These are phyloP conservation scores for Sinelater perroti DNA, from an alignment of 2,888 invertebrate genomes.

Conservation along the genomic window DNA sequence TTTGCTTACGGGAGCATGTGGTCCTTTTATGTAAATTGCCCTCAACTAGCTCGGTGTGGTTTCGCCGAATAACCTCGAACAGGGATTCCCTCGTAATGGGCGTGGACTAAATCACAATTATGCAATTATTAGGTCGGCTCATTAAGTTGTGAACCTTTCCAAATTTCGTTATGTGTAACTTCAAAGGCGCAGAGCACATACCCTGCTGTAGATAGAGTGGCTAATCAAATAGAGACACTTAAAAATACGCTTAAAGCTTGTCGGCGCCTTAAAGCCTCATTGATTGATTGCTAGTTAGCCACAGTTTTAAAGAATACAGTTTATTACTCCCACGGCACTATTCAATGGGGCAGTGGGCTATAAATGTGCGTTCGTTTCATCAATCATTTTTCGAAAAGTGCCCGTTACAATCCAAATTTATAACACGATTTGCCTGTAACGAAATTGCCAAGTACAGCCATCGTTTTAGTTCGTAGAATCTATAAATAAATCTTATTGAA, in stretches of 20 bases:
- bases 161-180: no score
- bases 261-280: no score
- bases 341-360: constrained; percentile 7
- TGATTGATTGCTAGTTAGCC: no score
- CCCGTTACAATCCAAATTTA: constrained; percentile 6
- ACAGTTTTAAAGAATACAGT: no score
- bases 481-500: constrained; percentile 8
- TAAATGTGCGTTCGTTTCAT: constrained; percentile 9
- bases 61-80: constrained; percentile 49
- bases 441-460: constrained; percentile 5
- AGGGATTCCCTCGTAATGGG: constrained; percentile 51
- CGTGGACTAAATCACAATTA: constrained; percentile 45
- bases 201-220: no score
- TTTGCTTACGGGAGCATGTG: constrained; percentile 45
- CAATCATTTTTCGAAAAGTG: constrained; percentile 12
- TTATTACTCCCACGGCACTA: no score
- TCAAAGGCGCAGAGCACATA: no score
- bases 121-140: no score
- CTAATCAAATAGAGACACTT: no score
- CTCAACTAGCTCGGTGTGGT: constrained; percentile 50
- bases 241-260: no score
- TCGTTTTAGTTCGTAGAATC: constrained; percentile 7
- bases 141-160: constrained; percentile 9
- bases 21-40: constrained; percentile 52
- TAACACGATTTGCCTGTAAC: constrained; percentile 10